Evolutionary conservation across 1,140 invertebrate species (phyloP).

Genomic region (Heliconius melpomene): DNA sequence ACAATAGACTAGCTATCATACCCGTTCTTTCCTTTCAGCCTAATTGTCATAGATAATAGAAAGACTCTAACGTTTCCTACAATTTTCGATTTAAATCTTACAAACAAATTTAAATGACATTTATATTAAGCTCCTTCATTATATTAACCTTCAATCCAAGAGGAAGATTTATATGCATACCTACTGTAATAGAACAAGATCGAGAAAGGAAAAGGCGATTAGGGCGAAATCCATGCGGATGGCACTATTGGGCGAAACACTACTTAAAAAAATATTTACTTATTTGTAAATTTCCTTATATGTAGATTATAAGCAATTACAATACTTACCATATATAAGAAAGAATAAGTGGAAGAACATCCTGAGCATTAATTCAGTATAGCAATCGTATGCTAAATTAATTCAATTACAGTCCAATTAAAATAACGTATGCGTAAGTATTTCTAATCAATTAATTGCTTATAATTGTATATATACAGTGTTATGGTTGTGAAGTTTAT

Average conservation of each 20-base stretch:
- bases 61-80: too few relatives aligned
- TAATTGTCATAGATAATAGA: too few relatives aligned
- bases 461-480: not conserved
- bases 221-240: too few relatives aligned
- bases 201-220: too few relatives aligned
- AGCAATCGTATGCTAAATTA: not conserved
- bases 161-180: too few relatives aligned
- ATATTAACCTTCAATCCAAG: too few relatives aligned
- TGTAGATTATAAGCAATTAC: not conserved
- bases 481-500: too few relatives aligned
- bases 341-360: not conserved
- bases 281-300: not conserved
- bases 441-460: not conserved
- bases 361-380: not conserved
- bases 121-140: too few relatives aligned
- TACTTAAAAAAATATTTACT: not conserved
- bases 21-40: rapidly evolving
- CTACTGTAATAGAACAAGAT: too few relatives aligned
- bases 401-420: not conserved
- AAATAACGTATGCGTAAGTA: too few relatives aligned
- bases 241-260: not conserved
- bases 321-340: not conserved
- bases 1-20: rapidly evolving
- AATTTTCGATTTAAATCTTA: too few relatives aligned
- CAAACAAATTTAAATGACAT: too few relatives aligned